These are phyloP conservation scores for Teleogryllus occipitalis DNA, from an alignment of 1,140 invertebrate genomes.

Conservation along the genomic window DNA sequence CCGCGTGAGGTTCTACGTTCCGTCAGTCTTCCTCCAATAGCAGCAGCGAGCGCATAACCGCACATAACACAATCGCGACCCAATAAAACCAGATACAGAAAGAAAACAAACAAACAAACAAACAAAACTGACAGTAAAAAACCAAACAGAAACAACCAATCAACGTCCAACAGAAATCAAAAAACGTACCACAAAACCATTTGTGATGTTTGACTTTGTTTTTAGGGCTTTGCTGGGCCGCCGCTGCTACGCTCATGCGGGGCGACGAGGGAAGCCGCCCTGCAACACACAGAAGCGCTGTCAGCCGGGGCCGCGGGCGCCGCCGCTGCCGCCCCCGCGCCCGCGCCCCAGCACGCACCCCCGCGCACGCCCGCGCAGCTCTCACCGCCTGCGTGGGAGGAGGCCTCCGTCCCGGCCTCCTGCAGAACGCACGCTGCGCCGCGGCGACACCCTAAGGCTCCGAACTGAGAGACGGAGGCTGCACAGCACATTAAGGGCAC, in stretches of 20 bases:
- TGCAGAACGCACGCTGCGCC: no score
- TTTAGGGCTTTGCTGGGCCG: background rate
- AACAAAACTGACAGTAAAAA: background rate
- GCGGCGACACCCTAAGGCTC: no score
- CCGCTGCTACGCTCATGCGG: background rate
- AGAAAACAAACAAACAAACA: background rate
- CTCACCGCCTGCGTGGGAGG: no score
- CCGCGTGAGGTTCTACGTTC: no score
- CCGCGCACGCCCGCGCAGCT: no score
- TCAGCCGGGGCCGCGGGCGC: background rate
- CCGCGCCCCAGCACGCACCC: no score
- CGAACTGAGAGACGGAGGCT: no score
- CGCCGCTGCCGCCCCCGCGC: no score
- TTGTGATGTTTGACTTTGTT: constrained; percentile 5
- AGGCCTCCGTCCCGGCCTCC: no score
- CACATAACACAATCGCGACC: background rate
- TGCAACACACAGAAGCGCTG: background rate
- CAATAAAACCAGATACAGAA: background rate
- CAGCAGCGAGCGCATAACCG: background rate
- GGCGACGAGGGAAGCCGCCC: background rate
- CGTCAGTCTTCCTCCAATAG: background rate
- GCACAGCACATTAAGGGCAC: no score
- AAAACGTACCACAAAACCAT: constrained; percentile 1
- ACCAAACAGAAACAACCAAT: constrained; percentile 4
- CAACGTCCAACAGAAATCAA: constrained; percentile 4